Evolutionary conservation across 2,888 invertebrate genomes (phyloP).

Genomic region (Caenorhabditis japonica): DNA sequence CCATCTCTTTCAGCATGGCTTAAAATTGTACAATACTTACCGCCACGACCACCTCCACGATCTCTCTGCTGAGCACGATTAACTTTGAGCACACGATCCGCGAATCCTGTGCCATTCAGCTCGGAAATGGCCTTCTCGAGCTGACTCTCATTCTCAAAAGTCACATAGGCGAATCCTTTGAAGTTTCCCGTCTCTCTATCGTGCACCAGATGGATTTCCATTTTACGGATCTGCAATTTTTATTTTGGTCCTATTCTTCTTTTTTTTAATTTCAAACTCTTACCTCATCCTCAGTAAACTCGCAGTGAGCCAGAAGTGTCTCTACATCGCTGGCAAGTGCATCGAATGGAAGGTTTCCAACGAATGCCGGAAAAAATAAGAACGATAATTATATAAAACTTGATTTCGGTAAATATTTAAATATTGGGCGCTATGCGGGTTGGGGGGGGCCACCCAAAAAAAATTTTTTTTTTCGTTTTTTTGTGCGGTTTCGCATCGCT

Average conservation of each 20-base stretch:
- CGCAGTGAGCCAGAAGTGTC: conserved; percentile 40
- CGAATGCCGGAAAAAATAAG: conserved; percentile 62
- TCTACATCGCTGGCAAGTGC: conserved; percentile 65
- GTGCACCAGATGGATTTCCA: conserved; percentile 63
- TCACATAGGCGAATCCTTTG: conserved; percentile 71
- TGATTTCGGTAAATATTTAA: too few relatives aligned
- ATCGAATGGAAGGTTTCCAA: conserved; percentile 68
- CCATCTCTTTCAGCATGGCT: too few relatives aligned
- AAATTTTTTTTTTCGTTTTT: neutral
- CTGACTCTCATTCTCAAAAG: conserved; percentile 54
- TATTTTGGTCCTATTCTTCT: neutral
- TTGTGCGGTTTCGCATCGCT: too few relatives aligned
- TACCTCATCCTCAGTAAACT: conserved; percentile 29
- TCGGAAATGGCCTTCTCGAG: conserved; percentile 45
- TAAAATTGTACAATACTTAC: conserved; percentile 5
- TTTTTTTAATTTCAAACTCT: neutral
- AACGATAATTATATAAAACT: too few relatives aligned
- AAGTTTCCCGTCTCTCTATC: conserved; percentile 66
- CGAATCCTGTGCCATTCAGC: conserved; percentile 55
- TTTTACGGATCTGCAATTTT: conserved; percentile 38
- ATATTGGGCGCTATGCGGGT: too few relatives aligned
- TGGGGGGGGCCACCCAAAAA: too few relatives aligned
- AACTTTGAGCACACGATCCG: conserved; percentile 39
- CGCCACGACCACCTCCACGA: conserved; percentile 39
- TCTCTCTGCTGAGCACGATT: conserved; percentile 58